Conservation (phyloP, 2,888 invertebrate species). For the Orchesellides sinensis region DNA sequence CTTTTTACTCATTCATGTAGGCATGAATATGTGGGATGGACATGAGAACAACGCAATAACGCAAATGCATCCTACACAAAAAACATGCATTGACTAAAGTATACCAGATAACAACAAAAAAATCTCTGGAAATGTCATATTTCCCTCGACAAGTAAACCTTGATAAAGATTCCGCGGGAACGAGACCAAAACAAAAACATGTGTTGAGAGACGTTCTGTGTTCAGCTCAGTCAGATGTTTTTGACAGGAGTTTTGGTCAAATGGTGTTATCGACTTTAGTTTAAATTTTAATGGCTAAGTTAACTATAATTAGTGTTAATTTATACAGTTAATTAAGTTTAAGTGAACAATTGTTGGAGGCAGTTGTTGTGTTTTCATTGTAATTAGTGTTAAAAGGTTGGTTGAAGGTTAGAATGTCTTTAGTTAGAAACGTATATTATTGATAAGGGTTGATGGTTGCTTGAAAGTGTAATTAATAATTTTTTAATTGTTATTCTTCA, state of each 20-base stretch:
- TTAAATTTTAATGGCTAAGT: too few species aligned
- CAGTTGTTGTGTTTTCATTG: neutral
- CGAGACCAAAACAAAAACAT: neutral
- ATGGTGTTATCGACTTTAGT: too few species aligned
- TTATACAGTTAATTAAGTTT: too few species aligned
- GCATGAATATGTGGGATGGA: neutral
- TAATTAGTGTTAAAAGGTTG: neutral
- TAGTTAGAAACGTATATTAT: neutral
- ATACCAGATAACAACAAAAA: too few species aligned
- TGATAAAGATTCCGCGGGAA: neutral
- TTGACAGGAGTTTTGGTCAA: too few species aligned
- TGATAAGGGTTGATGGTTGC: too few species aligned
- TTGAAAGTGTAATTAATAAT: too few species aligned
- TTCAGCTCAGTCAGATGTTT: too few species aligned
- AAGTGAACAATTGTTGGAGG: too few species aligned
- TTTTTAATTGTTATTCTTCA: too few species aligned
- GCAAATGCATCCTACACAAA: neutral
- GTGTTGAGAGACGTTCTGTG: neutral
- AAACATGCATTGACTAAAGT: too few species aligned
- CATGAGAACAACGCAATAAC: neutral
- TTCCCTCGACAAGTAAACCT: slow-evolving; percentile 4
- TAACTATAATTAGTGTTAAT: too few species aligned
- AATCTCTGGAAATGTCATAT: neutral
- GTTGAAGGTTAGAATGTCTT: neutral
- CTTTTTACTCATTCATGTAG: neutral